These are phyloP conservation scores for Drosophila mimetica DNA, from an alignment of 2,888 invertebrate species.

Conservation along the genomic window DNA sequence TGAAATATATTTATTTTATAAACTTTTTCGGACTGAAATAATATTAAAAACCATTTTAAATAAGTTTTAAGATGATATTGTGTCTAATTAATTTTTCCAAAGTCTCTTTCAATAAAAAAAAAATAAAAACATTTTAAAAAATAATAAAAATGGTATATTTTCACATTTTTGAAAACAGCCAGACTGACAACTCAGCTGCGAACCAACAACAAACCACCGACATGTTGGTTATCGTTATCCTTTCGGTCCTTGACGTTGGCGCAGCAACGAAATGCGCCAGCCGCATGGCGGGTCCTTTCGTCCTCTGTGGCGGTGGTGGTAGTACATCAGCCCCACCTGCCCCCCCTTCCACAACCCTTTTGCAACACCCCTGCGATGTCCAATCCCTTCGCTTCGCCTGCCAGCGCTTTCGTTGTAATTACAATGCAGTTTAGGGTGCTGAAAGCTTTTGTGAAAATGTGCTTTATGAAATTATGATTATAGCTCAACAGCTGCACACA, in stretches of 20 bases:
- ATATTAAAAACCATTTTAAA: too few species aligned
- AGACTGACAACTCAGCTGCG: constrained; percentile 17
- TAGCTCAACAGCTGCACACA: constrained; percentile 77
- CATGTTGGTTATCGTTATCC: constrained; percentile 72
- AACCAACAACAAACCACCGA: constrained; percentile 55
- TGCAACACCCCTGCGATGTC: constrained; percentile 5
- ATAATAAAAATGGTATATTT: too few species aligned
- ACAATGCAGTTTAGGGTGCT: constrained; percentile 81
- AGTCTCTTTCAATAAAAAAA: too few species aligned
- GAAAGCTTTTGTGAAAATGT: constrained; percentile 82
- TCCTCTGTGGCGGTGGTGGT: constrained; percentile 11
- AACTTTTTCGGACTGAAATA: too few species aligned
- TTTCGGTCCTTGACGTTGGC: constrained; percentile 70
- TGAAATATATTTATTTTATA: too few species aligned
- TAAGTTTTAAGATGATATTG: too few species aligned
- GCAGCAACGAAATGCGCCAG: constrained; percentile 59
- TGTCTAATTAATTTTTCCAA: too few species aligned
- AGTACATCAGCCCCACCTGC: neutral
- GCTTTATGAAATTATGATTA: constrained; percentile 82
- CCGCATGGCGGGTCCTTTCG: constrained; percentile 52
- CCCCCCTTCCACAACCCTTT: too few species aligned
- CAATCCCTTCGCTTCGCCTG: constrained; percentile 12
- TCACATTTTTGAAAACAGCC: neutral
- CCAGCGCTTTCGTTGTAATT: constrained; percentile 63
- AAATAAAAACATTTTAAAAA: too few species aligned